Percentiles rank a stretch among this genome's conserved stretches.
Evolutionary conservation across 2,113 vertebrate genomes (phyloP).

Genomic region (Rutilus rutilus): DNA sequence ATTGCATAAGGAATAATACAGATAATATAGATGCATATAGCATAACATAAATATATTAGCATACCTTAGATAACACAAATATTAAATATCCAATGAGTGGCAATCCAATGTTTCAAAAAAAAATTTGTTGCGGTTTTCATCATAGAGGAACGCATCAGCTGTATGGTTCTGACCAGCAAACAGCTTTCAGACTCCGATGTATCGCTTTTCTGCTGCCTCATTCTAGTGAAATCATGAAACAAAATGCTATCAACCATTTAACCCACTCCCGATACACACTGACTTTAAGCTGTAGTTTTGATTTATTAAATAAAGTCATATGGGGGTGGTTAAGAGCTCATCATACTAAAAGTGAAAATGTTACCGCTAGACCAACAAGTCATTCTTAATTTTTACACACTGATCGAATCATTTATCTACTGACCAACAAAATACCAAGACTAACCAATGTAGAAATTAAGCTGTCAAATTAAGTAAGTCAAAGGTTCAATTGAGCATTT

Average conservation of each 20-base stretch:
- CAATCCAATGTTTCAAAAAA: background rate
- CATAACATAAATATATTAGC: background rate
- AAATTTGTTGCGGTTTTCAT: background rate
- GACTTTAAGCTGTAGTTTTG: background rate
- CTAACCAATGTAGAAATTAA: background rate
- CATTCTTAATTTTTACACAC: background rate
- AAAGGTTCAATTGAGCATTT: background rate
- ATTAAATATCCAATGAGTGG: background rate
- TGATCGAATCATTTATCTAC: background rate
- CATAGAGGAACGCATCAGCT: background rate
- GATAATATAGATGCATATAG: background rate
- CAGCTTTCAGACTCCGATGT: background rate
- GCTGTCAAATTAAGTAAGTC: background rate
- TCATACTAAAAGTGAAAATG: background rate
- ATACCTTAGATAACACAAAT: background rate
- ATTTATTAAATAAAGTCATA: background rate
- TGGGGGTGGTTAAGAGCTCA: background rate
- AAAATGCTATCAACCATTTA: background rate
- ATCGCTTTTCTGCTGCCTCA: background rate
- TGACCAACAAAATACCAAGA: background rate
- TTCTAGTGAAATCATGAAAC: background rate
- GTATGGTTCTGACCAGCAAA: background rate
- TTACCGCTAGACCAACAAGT: background rate
- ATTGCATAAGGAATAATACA: background rate
- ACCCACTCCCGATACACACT: background rate